Percentiles rank a stretch among this genome's conserved stretches.
Conservation (phyloP, 2,113 vertebrate species). For the Craseonycteris thonglongyai region DNA sequence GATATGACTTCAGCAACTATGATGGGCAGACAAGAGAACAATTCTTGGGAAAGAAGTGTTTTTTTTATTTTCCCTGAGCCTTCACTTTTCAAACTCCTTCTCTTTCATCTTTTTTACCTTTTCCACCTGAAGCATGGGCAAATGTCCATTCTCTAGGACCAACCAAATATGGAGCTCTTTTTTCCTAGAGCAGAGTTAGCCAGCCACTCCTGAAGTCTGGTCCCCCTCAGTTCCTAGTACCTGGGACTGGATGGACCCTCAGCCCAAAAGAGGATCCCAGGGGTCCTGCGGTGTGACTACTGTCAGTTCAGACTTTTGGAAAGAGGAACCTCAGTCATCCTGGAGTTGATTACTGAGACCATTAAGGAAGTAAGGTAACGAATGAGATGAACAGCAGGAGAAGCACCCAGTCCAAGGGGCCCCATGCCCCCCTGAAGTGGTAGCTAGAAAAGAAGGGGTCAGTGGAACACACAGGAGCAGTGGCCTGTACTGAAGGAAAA, state of each 20-base stretch:
- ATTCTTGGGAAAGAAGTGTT: background rate
- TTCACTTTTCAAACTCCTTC: background rate
- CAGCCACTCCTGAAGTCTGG: background rate
- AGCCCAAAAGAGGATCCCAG: background rate
- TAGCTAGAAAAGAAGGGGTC: background rate
- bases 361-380: background rate
- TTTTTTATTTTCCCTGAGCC: background rate
- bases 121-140: background rate
- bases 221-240: background rate
- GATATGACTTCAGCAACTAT: conserved; percentile 55
- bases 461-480: background rate
- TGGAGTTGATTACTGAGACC: background rate
- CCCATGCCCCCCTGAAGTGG: fast-evolving
- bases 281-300: background rate
- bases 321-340: background rate
- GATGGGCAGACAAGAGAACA: background rate
- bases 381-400: background rate
- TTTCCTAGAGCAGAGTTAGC: background rate
- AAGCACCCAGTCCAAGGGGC: background rate
- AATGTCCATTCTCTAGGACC: background rate
- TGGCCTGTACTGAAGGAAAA: background rate
- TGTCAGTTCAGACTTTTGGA: background rate
- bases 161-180: background rate
- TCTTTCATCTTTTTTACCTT: background rate
- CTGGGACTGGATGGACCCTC: background rate